Evolutionary conservation across 2,888 invertebrate genomes (phyloP).

Genomic region (Epinotia brunnichana): DNA sequence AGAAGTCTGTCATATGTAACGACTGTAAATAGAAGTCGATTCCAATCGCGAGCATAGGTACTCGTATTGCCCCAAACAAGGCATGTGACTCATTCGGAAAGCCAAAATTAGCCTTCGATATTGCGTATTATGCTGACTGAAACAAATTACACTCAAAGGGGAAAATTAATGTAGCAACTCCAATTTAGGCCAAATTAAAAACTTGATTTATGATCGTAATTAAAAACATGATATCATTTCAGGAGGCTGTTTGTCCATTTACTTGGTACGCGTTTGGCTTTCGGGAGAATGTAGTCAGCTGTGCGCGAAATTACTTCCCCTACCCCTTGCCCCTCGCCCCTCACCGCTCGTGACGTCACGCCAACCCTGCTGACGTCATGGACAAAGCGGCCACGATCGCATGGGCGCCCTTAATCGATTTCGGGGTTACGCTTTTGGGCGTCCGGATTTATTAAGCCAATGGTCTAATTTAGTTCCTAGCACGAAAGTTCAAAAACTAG

Average conservation of each 20-base stretch:
- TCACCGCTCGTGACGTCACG: slow-evolving; percentile 73
- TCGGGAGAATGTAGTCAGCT: slow-evolving; percentile 72
- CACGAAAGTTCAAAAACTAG: slow-evolving; percentile 31
- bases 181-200: neutral
- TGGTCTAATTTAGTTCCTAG: slow-evolving; percentile 37
- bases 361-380: slow-evolving; percentile 74
- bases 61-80: slow-evolving; percentile 4
- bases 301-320: slow-evolving; percentile 72
- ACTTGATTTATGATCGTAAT: slow-evolving; percentile 5
- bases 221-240: slow-evolving; percentile 31
- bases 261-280: slow-evolving; percentile 53
- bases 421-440: slow-evolving; percentile 59
- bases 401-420: slow-evolving; percentile 75
- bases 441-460: slow-evolving; percentile 40
- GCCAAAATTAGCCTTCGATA: neutral
- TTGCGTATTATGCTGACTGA: neutral
- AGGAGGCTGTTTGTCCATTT: slow-evolving; percentile 39
- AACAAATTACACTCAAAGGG: slow-evolving; percentile 8
- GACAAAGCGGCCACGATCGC: slow-evolving; percentile 71
- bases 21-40: neutral
- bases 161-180: neutral
- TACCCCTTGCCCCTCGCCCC: slow-evolving; percentile 56
- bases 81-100: slow-evolving; percentile 1
- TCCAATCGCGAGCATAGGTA: neutral
- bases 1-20: neutral